These are phyloP conservation scores for Tineola bisselliella DNA, from an alignment of 2,888 invertebrate genomes.

Conservation along the genomic window DNA sequence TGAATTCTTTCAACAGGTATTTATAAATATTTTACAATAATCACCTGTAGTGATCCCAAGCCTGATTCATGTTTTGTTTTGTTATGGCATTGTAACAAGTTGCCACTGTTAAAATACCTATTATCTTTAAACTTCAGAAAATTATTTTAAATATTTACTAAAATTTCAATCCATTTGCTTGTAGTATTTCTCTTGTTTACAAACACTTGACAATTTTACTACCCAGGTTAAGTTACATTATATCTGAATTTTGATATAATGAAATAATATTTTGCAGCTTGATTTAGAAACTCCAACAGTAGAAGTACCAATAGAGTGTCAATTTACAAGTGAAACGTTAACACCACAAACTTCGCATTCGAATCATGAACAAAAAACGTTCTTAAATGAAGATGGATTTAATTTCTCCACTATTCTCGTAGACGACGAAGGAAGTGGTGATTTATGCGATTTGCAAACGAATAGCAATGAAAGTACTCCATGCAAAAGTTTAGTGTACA, in stretches of 20 bases:
- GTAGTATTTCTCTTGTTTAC: no score
- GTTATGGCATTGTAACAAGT: no score
- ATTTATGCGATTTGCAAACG: slow-evolving; percentile 26
- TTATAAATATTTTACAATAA: no score
- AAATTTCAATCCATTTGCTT: no score
- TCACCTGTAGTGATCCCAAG: no score
- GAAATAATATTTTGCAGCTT: slow-evolving; percentile 31
- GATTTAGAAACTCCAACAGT: slow-evolving; percentile 62
- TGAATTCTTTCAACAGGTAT: slow-evolving; percentile 49
- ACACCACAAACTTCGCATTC: slow-evolving; percentile 28
- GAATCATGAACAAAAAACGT: slow-evolving; percentile 36
- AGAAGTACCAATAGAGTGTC: slow-evolving; percentile 47
- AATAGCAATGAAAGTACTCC: slow-evolving; percentile 35
- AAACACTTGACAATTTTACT: no score
- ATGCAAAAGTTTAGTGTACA: slow-evolving; percentile 23
- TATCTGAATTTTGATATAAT: no score
- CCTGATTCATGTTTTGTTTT: no score
- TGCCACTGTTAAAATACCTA: no score
- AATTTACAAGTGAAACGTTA: slow-evolving; percentile 38
- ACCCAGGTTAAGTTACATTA: no score
- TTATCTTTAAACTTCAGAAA: no score
- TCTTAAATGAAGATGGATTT: slow-evolving; percentile 44
- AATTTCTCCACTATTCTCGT: slow-evolving; percentile 45
- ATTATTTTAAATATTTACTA: no score
- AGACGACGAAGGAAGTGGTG: slow-evolving; percentile 41